phyloP scores from a whole-genome alignment of 2,797 vertebrate species.

The Euphonia xanthogaster region DNA sequence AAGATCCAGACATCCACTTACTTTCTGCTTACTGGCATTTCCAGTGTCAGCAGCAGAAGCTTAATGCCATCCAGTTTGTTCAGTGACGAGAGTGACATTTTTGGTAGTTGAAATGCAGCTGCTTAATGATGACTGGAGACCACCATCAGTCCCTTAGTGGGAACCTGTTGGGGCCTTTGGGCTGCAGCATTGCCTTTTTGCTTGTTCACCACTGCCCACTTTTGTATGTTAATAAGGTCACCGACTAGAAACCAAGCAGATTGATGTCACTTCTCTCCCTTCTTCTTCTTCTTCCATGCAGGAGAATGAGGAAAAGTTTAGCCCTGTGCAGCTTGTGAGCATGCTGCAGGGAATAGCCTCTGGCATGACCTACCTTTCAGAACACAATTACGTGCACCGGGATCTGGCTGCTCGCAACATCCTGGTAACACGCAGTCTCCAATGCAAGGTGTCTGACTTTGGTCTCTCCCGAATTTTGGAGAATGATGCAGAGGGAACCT shows the following conservation, averaged over 20 bases:
- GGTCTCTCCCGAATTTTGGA: conserved; percentile 90
- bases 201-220: background rate
- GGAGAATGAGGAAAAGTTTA: conserved; percentile 78
- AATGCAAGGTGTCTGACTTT: conserved; percentile 96
- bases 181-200: background rate
- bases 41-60: background rate
- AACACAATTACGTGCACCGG: conserved; percentile 92
- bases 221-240: background rate
- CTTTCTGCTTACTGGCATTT: background rate
- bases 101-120: background rate
- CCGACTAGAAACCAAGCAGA: background rate
- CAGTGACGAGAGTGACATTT: background rate
- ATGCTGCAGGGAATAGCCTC: conserved; percentile 94
- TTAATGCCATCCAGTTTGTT: background rate
- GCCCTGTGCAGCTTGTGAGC: conserved; percentile 86
- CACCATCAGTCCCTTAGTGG: background rate
- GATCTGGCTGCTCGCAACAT: conserved; percentile 93
- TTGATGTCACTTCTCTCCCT: background rate
- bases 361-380: conserved; percentile 95
- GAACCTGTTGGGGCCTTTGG: background rate
- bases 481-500: conserved; percentile 83
- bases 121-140: background rate
- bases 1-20: background rate
- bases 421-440: conserved; percentile 89
- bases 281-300: conserved; percentile 28